A percentile compares a stretch with the other conserved stretches of the same genome.
phyloP scores from a whole-genome alignment of 2,797 vertebrate genomes.

The Gallinago stenura region DNA sequence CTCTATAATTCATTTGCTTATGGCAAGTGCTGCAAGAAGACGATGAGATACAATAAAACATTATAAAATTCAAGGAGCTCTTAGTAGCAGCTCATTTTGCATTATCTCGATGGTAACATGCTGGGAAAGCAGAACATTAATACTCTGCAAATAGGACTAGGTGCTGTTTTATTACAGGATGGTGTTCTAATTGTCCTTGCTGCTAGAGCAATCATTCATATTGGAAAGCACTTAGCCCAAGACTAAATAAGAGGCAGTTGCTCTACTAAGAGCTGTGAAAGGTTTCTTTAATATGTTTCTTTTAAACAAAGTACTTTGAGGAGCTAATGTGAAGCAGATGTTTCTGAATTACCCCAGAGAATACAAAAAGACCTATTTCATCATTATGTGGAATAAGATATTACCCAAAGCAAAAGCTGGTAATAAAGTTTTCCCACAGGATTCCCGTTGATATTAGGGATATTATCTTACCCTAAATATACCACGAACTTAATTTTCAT shows the following conservation, averaged over 20 bases:
- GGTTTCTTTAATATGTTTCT: conserved; percentile 38
- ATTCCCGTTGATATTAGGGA: conserved; percentile 40
- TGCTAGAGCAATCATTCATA: conserved; percentile 33
- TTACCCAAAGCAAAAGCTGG: conserved; percentile 25
- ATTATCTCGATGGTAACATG: conserved; percentile 9
- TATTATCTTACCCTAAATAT: conserved; percentile 47
- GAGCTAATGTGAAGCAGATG: conserved; percentile 55
- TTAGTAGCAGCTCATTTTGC: conserved; percentile 13
- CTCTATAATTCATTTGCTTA: not conserved
- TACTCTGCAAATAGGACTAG: conserved; percentile 36
- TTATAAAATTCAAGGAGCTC: conserved; percentile 5
- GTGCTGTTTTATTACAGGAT: conserved; percentile 62
- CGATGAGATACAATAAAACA: not conserved
- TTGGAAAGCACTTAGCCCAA: conserved; percentile 19
- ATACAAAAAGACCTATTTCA: conserved; percentile 28
- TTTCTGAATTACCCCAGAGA: conserved; percentile 50
- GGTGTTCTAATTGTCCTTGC: conserved; percentile 58
- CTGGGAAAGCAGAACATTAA: conserved; percentile 51
- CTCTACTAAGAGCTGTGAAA: conserved; percentile 28
- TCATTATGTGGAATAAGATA: conserved; percentile 37
- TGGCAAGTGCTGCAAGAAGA: not conserved
- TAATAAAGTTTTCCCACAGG: conserved; percentile 39
- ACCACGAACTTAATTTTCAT: conserved; percentile 45
- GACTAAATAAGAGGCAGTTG: conserved; percentile 22
- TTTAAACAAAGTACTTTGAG: conserved; percentile 46